Percentiles rank a stretch among this genome's conserved stretches.
Conservation (phyloP, 2,888 invertebrate genomes). For the Drosophila yooni region DNA sequence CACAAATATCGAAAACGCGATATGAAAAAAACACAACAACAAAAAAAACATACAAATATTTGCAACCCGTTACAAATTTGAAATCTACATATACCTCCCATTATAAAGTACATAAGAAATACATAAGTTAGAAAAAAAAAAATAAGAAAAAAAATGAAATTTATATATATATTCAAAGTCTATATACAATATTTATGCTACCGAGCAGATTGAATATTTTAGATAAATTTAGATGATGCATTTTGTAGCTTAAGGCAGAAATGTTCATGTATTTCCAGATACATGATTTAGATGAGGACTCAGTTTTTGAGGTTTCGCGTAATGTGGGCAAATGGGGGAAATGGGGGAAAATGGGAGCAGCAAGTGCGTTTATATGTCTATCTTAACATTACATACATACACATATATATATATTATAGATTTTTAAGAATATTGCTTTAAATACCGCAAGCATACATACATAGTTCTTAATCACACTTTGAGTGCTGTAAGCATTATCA, state of each 20-base stretch:
- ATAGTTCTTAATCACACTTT: conserved; percentile 23
- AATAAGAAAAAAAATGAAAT: conserved; percentile 42
- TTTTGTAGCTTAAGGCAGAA: conserved; percentile 56
- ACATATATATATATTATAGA: conserved; percentile 28
- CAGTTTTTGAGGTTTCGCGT: conserved; percentile 81
- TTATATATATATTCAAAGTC: conserved; percentile 51
- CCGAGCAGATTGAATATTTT: conserved; percentile 62
- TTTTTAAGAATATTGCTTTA: conserved; percentile 29
- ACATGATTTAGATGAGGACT: conserved; percentile 56
- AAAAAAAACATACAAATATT: conserved; percentile 64
- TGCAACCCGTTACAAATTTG: conserved; percentile 80
- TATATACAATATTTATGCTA: conserved; percentile 44
- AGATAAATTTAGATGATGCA: conserved; percentile 69
- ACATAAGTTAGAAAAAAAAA: conserved; percentile 55
- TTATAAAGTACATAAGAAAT: conserved; percentile 56
- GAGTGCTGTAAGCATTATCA: conserved; percentile 27
- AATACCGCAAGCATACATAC: conserved; percentile 1
- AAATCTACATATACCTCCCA: conserved; percentile 81
- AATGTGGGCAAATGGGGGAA: conserved; percentile 8
- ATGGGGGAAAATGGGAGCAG: conserved; percentile 23
- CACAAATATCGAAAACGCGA: not conserved
- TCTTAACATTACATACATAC: conserved; percentile 27
- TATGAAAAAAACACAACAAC: conserved; percentile 10
- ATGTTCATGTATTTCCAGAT: conserved; percentile 29
- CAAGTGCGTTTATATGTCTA: conserved; percentile 62